Evolutionary conservation across 2,113 vertebrate species (phyloP), one percentile per base, ranked within the genome.

Genomic region (Aptenodytes forsteri): DNA sequence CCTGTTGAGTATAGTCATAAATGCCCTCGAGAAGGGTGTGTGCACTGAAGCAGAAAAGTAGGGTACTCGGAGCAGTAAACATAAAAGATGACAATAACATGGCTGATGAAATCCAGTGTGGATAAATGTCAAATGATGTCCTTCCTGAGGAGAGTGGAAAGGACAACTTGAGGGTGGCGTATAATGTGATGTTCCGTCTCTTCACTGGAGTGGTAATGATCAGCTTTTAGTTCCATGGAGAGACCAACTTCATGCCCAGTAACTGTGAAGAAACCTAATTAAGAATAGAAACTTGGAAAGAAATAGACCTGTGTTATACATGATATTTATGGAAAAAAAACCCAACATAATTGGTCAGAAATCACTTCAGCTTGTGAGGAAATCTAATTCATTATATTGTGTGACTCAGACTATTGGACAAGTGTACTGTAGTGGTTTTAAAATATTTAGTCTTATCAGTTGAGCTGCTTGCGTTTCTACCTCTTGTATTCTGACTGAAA

Each of bases 81-180:
- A 29, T 5, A n/a, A 67, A 58, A 70, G 18, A 40, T 44, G 19
- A 26, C 16, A 70, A 19, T 64, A 38, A 50, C 7, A 40, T 11
- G 44, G 32, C 34, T 86, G 36, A 34, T 77, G 71, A 71, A 58
- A 79, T 79, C 54, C 16, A 59, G 12, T 0, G 0, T 84, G 59
- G 36, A 18, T 72, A 46, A 80, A 49, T 42, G 25, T 59, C 17
- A 64, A 23, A 18, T 82, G n/a, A 67, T 93, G 34, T 8, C 36
- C 16, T 78, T 87, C n/a, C 29, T 70, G 40, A 66, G 50, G 12
- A 65, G 10, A 50, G 16, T 17, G 26, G 30, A 30, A 65, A 40
- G 36, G 65, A 50, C 20, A 23, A 2, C 10, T 36, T 0, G 0
- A 55, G 47, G 8, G 4, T 4, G 1, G 6, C 9, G 0, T 32